Evolutionary conservation across 1,140 invertebrate species (phyloP), one percentile per base, ranked within the genome.

Genomic region (Linepithema humile): DNA sequence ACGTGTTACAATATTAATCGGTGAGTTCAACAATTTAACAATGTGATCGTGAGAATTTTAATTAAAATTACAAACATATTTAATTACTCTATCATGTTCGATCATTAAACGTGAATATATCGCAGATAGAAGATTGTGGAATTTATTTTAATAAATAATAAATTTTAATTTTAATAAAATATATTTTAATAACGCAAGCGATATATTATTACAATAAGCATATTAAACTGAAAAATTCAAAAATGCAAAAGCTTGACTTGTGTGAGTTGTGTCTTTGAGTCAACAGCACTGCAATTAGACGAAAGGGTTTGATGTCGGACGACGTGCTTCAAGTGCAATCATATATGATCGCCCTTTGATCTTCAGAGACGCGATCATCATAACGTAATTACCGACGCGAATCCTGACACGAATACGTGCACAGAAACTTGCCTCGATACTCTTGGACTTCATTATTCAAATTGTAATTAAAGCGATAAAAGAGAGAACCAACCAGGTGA

Each of bases 1-100:
- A 77, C 4, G 9, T 65, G 40, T 45, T 59, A 64, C 6, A 35
- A 64, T 20, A 75, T 75, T 77, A 65, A 4, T 77, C 38, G 12
- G 17, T 38, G 2, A 40, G 12, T 48, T 26, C 38, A 65, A 77
- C 29, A 35, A 35, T 60, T 62, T 62, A 62, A 35, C 32, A 29
- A 2, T 64, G 23, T 12, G 35, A 48, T 50, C 10, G 15, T 50
- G 32, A 50, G 20, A 29, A 67, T 38, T 78, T 78, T 67, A 78
- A 67, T 50, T 78, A 67, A 67, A 67, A 78, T 67, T 50, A 67
- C 5, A 50, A 67, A 10, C 59, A 50, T 38, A 78, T 67, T 78
- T 67, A 50, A 64, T 77, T 64, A 65, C n/a, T 20, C 32, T 15
- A 50, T 78, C 17, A 23, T 64, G 15, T 64, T 75, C 3, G 1